phyloP scores from a whole-genome alignment of 2,797 vertebrate genomes.

The Urophycis tenuis region DNA sequence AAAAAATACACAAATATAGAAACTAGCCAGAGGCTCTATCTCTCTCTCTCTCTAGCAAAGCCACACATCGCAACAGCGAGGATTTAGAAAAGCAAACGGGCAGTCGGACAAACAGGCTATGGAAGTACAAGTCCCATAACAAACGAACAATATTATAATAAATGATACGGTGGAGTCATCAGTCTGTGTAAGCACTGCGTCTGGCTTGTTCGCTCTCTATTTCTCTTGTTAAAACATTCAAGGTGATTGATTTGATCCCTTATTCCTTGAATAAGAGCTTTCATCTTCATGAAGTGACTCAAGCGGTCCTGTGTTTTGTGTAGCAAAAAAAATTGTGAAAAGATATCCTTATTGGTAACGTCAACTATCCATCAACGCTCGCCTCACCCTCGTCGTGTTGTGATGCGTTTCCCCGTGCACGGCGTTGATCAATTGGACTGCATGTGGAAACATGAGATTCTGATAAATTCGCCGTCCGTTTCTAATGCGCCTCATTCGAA shows the following conservation, averaged over 20 bases:
- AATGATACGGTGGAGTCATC: slow-evolving; percentile 1
- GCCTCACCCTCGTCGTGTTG: neutral
- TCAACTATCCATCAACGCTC: slow-evolving; percentile 33
- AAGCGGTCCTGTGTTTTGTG: neutral
- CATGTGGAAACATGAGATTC: neutral
- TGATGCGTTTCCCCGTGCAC: neutral
- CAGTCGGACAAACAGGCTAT: neutral
- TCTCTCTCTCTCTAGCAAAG: neutral
- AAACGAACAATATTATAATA: neutral
- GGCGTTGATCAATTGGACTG: neutral
- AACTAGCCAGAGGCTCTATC: neutral
- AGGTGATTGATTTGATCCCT: neutral
- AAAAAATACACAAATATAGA: slow-evolving; percentile 5
- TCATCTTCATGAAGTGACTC: slow-evolving; percentile 25
- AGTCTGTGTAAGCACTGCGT: slow-evolving; percentile 4
- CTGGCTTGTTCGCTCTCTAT: neutral
- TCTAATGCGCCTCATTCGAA: neutral
- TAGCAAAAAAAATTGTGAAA: slow-evolving; percentile 1
- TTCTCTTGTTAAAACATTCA: neutral
- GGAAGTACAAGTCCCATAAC: neutral
- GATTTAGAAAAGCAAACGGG: neutral
- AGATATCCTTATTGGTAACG: slow-evolving; percentile 22
- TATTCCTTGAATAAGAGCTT: slow-evolving; percentile 10
- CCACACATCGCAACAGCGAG: neutral
- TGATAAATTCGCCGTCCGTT: neutral